Base-by-base conservation (phyloP, 2,888 invertebrate genomes). In the Busseola fusca region DNA sequence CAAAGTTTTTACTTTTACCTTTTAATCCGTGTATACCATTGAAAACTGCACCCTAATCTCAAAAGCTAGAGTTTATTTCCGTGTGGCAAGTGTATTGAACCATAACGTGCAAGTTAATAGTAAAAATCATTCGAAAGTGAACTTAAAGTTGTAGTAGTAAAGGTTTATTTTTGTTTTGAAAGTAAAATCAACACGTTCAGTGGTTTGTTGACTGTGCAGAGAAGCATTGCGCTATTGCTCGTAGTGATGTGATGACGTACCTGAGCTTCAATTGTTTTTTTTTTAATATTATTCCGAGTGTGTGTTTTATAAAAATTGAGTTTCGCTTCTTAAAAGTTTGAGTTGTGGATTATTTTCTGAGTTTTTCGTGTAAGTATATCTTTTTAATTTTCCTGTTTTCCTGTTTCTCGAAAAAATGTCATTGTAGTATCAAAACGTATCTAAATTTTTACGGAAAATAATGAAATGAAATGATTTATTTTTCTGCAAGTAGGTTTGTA, bases 211-310 rank as follows among this genome's bases (percentile, higher is more conserved):
- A 78, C 73, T 84, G 75, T 68, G 70, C 71, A 62, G 59, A 80
- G 78, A 84, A 85, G 75, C 85, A 85, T 87, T 85, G 70, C 86
- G 80, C 73, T 87, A 79, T 78, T 74, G 84, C 70, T 69, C 72
- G 80, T 63, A 74, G 87, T 83, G 86, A 62, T 63, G 82, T 77
- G 84, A 76, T 74, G 86, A 75, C 86, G 85, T 80, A 75, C 86
- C 87, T 80, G 75, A 54, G 67, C 71, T 82, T 66, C 68, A 62
- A 69, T 65, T 76, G 59, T 64, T 81, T 74, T 48, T 70, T 72
- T 73, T 45, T 10, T 0, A 67, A 34, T 48, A 37, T 18, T 60
- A 76, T 60, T 71, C 72, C 30, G 56, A 69, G 74, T 77, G 84
- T 60, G 79, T 79, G 78, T 67, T 76, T 63, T 69, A 52, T 16